phyloP scores from a whole-genome alignment of 2,888 invertebrate genomes.

The Odontomyia ornata region DNA sequence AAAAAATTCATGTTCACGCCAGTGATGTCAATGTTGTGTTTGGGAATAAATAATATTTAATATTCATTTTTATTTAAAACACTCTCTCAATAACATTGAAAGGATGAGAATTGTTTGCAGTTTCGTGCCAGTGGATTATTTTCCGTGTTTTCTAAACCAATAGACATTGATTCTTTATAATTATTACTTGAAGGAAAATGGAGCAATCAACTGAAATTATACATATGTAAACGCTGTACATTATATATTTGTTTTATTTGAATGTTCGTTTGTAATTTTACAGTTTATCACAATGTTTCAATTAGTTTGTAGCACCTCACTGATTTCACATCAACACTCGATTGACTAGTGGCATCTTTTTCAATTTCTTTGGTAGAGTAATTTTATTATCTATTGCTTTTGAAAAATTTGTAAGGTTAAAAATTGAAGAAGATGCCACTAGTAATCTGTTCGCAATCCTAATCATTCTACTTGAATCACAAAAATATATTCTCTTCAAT shows the following conservation, averaged over 20 bases:
- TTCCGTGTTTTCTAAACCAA: background rate
- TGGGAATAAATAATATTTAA: conserved; percentile 3
- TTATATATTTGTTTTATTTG: conserved; percentile 55
- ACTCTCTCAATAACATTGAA: background rate
- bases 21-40: conserved; percentile 56
- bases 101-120: background rate
- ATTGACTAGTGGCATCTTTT: conserved; percentile 22
- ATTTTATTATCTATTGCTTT: conserved; percentile 42
- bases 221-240: conserved; percentile 36
- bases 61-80: conserved; percentile 4
- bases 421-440: conserved; percentile 27
- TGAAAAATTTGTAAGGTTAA: conserved; percentile 35
- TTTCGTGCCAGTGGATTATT: background rate
- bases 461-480: conserved; percentile 47
- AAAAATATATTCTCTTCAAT: conserved; percentile 48
- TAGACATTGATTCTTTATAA: background rate
- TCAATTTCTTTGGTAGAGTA: conserved; percentile 21
- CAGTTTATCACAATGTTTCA: conserved; percentile 64
- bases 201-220: background rate
- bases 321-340: conserved; percentile 51
- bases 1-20: conserved; percentile 60
- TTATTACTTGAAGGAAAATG: background rate
- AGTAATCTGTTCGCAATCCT: conserved; percentile 25
- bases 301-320: conserved; percentile 64
- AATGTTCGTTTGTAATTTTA: conserved; percentile 51